Conservation (phyloP, 2,888 invertebrate species). For the Erebia epiphron region DNA sequence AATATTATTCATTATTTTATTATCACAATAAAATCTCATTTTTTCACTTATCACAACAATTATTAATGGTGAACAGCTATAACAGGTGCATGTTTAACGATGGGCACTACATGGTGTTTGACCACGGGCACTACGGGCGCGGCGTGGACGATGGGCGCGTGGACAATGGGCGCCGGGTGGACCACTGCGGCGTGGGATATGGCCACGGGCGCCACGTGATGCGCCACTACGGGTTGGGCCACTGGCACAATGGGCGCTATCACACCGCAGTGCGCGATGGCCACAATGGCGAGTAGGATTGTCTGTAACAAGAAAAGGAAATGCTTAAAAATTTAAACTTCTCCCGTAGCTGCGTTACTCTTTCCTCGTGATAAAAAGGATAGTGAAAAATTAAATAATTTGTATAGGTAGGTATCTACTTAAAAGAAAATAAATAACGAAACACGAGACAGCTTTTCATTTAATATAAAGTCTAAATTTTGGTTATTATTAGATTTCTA, state of each 20-base stretch:
- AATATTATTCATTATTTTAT: slow-evolving; percentile 6
- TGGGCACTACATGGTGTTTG: slow-evolving; percentile 50
- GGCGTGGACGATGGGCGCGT: slow-evolving; percentile 38
- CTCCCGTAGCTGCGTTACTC: too few relatives aligned
- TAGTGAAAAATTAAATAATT: too few relatives aligned
- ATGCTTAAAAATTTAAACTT: not conserved
- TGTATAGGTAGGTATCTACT: too few relatives aligned
- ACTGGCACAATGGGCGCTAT: slow-evolving; percentile 65
- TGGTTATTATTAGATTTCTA: too few relatives aligned
- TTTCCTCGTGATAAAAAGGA: too few relatives aligned
- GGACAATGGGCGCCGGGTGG: slow-evolving; percentile 46
- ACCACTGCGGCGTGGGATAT: slow-evolving; percentile 46
- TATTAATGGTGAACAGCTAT: slow-evolving; percentile 64
- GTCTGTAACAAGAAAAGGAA: slow-evolving; percentile 58
- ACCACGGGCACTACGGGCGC: slow-evolving; percentile 52
- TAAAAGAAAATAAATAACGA: too few relatives aligned
- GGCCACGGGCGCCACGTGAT: slow-evolving; percentile 56
- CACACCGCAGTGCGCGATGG: slow-evolving; percentile 65
- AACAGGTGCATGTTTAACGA: slow-evolving; percentile 62
- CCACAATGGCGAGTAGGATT: slow-evolving; percentile 68
- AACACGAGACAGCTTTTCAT: too few relatives aligned
- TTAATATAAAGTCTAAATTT: too few relatives aligned
- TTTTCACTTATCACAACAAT: slow-evolving; percentile 4
- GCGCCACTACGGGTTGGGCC: slow-evolving; percentile 56
- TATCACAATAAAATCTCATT: slow-evolving; percentile 20